Conservation (phyloP, 2,888 invertebrate genomes). For the Sinhomidia bicolor region DNA sequence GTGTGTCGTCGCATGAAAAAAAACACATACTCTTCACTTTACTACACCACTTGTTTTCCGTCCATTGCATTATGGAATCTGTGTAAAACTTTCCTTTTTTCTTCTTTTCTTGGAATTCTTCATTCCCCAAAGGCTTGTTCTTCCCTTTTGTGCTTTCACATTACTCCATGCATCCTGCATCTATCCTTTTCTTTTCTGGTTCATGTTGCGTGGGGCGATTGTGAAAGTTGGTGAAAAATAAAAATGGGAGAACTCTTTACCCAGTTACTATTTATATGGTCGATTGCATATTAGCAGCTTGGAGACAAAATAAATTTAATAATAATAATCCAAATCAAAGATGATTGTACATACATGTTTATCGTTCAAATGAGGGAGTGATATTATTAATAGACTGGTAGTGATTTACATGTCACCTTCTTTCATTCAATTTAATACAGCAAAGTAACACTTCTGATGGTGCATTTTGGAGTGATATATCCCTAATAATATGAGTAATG, state of each 20-base stretch:
- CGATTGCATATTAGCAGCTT: background rate
- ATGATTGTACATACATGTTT: too few relatives aligned
- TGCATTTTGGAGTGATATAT: too few relatives aligned
- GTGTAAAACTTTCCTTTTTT: conserved; percentile 23
- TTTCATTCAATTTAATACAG: too few relatives aligned
- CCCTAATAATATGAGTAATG: too few relatives aligned
- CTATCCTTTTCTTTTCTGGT: conserved; percentile 18
- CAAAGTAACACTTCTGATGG: too few relatives aligned
- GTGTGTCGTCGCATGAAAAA: conserved; percentile 3
- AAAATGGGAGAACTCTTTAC: background rate
- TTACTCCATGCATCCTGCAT: background rate
- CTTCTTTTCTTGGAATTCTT: conserved; percentile 31
- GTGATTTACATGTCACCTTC: too few relatives aligned
- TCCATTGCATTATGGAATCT: conserved; percentile 15
- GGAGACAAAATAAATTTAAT: too few relatives aligned
- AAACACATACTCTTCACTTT: background rate
- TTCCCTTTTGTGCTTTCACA: conserved; percentile 49
- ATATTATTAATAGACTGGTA: too few relatives aligned
- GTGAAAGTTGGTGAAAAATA: conserved; percentile 21
- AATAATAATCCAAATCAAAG: too few relatives aligned
- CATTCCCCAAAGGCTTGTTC: conserved; percentile 55
- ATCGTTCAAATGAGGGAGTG: too few relatives aligned
- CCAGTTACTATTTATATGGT: background rate
- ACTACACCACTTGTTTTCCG: conserved; percentile 3
- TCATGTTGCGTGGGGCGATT: background rate